Conservation (phyloP, 2,888 invertebrate species). For the Netelia virgata region DNA sequence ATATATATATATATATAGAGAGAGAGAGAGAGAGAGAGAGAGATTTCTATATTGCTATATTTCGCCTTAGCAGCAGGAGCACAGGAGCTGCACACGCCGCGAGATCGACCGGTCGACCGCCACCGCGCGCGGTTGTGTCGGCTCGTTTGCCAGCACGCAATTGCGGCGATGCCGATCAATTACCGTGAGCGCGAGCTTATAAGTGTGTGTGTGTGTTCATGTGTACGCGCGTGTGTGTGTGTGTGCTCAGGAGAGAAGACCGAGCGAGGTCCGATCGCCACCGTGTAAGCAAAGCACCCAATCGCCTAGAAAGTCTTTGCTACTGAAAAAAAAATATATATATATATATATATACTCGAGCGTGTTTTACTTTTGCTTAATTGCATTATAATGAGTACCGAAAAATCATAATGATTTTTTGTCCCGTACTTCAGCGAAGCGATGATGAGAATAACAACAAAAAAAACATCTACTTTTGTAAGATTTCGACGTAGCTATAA, state of each 20-base stretch:
- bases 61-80: conserved; percentile 47
- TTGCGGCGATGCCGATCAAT: conserved; percentile 69
- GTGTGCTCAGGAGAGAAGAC: conserved; percentile 52
- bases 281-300: conserved; percentile 67
- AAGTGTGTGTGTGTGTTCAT: too few relatives aligned
- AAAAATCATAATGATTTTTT: too few relatives aligned
- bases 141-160: conserved; percentile 67
- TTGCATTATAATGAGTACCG: background rate
- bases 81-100: conserved; percentile 45
- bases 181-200: conserved; percentile 51
- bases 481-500: too few relatives aligned
- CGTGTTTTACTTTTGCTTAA: background rate
- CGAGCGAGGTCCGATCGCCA: conserved; percentile 56
- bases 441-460: too few relatives aligned
- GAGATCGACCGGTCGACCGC: conserved; percentile 58
- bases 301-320: conserved; percentile 63
- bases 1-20: background rate
- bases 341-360: background rate
- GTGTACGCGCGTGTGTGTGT: background rate
- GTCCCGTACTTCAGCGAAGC: too few relatives aligned
- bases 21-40: background rate
- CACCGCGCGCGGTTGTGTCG: conserved; percentile 60
- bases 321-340: conserved; percentile 2
- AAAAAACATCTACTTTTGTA: too few relatives aligned
- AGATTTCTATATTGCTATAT: conserved; percentile 6